phyloP scores from a whole-genome alignment of 2,113 vertebrate genomes.

The Upupa epops region DNA sequence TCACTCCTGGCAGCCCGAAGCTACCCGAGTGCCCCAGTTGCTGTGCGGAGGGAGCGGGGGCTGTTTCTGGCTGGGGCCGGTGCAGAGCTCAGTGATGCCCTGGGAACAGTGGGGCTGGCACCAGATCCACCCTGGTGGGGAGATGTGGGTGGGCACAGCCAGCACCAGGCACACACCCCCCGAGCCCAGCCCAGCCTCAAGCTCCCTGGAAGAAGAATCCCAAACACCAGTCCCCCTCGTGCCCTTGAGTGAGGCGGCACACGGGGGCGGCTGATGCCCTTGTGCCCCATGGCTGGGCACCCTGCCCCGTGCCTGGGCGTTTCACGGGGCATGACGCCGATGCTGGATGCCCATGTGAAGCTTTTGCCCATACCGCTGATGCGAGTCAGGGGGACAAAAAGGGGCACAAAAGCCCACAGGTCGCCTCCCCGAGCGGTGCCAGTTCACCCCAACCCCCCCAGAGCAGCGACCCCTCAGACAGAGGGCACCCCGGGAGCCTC shows the following conservation, averaged over 20 bases:
- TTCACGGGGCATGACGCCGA: neutral
- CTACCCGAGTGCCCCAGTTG: accelerated
- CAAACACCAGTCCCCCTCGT: accelerated
- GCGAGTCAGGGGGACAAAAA: neutral
- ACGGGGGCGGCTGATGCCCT: accelerated
- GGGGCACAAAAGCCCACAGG: neutral
- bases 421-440: accelerated
- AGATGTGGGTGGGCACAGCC: accelerated
- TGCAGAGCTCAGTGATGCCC: accelerated
- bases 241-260: neutral
- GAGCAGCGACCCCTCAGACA: neutral
- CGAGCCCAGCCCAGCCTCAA: neutral
- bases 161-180: accelerated
- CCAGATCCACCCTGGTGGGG: neutral
- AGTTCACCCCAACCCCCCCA: neutral
- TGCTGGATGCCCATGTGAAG: too few species aligned
- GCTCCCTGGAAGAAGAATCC: neutral
- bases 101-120: accelerated
- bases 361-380: too few species aligned
- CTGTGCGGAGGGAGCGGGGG: accelerated
- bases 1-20: neutral
- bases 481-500: neutral
- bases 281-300: neutral
- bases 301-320: neutral
- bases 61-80: neutral